phyloP scores from a whole-genome alignment of 2,797 vertebrate species.

The Euthynnus affinis region DNA sequence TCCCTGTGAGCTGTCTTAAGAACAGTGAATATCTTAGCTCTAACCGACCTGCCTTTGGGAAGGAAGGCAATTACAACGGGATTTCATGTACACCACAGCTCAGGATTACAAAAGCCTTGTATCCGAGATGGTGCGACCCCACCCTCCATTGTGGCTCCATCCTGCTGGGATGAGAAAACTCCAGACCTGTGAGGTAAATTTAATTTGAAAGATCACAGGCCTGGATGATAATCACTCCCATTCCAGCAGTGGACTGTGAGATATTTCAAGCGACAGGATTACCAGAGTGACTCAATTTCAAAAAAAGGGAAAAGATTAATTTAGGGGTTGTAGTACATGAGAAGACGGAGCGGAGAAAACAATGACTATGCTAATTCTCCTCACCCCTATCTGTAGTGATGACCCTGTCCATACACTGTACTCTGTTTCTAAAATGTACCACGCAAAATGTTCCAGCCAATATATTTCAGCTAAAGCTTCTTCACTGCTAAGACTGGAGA shows the following conservation, averaged over 20 bases:
- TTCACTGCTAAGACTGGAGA: constrained; percentile 8
- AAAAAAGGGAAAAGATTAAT: constrained; percentile 53
- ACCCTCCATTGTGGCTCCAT: constrained; percentile 74
- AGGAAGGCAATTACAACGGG: constrained; percentile 83
- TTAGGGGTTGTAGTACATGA: constrained; percentile 52
- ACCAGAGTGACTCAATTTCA: constrained; percentile 71
- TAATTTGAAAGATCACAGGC: constrained; percentile 82
- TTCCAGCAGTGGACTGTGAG: constrained; percentile 65
- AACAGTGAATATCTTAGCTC: constrained; percentile 72
- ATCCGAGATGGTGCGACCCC: constrained; percentile 70
- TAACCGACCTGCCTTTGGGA: constrained; percentile 76
- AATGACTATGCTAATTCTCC: constrained; percentile 56
- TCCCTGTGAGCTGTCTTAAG: constrained; percentile 75
- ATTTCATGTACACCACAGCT: constrained; percentile 81
- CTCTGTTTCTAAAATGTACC: constrained; percentile 18
- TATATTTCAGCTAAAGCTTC: constrained; percentile 16
- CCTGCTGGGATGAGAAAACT: constrained; percentile 73
- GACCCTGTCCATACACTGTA: constrained; percentile 31
- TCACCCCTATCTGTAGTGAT: constrained; percentile 48
- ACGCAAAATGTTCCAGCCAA: constrained; percentile 9
- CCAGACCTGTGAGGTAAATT: constrained; percentile 76
- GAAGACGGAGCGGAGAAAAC: constrained; percentile 45
- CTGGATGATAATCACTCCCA: constrained; percentile 77
- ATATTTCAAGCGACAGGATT: constrained; percentile 72
- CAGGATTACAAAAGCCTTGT: constrained; percentile 82